Base-by-base conservation (phyloP, 2,888 invertebrate genomes). In the Drosophila aldrichi region DNA sequence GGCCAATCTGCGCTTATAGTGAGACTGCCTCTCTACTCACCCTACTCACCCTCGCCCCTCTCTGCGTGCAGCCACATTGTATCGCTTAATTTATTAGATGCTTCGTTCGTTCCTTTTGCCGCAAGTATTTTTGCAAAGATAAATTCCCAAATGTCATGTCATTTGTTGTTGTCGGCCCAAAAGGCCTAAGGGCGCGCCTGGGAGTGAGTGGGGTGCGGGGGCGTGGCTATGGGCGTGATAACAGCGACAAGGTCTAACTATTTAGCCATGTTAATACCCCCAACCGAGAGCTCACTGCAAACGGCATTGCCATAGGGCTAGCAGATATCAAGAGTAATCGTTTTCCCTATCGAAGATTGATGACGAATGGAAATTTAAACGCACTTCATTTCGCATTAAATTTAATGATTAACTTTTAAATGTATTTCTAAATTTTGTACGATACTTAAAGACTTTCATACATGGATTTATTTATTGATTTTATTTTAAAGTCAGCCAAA, bases 111-210 rank as follows among this genome's bases (percentile, higher is more conserved):
- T 76, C 43, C 62, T 44, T 65, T 73, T 66, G 79, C 88, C 87
- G 74, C 81, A 89, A 84, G 82, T 70, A 89, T 81, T 88, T 85
- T 57, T 62, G 66, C 68, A 65, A 81, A 81, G 84, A 84, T 87
- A 79, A 87, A 89, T 81, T 70, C 81, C 79, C 66, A 51, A 61
- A 77, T 73, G 87, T 79, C 81, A 77, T 71, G 89, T 83, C 79
- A 83, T 84, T 89, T 87, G 81, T 80, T 82, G 82, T 52, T 52
- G 52, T 61, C 32, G 61, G 64, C 75, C 52, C 51, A 25, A 43
- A 43, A 54, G 70, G 63, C 61, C 58, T 52, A 43, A 38, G 55
- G 34, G 22, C 51, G 22, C 51, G 44, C 25, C 25, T 43, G 22
- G 3, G 32, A 32, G 32, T 32, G 32, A 9, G 32, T 9, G 10